Conservation (phyloP, 2,888 invertebrate genomes). For the Troides helena region DNA sequence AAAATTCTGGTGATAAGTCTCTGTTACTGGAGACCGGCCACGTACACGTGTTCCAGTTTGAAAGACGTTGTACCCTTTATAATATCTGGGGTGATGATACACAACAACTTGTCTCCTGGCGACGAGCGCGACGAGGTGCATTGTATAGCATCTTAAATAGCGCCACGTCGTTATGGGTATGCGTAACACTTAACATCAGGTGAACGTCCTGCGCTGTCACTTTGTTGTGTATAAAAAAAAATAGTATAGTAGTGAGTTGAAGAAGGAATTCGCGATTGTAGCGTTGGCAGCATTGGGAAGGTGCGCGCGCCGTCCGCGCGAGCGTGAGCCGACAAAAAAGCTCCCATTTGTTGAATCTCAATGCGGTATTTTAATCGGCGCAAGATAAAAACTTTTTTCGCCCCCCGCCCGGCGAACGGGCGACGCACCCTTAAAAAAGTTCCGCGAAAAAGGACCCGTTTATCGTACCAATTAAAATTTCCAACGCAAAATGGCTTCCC, state of each 20-base stretch:
- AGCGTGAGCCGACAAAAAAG: constrained; percentile 62
- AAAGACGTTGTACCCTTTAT: too few relatives aligned
- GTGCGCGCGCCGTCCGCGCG: constrained; percentile 47
- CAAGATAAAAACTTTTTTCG: constrained; percentile 57
- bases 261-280: constrained; percentile 38
- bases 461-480: constrained; percentile 76
- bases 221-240: not conserved
- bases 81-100: too few relatives aligned
- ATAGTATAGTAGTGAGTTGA: not conserved
- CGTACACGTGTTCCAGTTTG: too few relatives aligned
- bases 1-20: too few relatives aligned
- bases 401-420: constrained; percentile 36
- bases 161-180: too few relatives aligned
- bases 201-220: too few relatives aligned
- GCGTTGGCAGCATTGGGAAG: constrained; percentile 46
- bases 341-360: constrained; percentile 64
- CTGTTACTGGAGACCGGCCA: too few relatives aligned
- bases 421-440: constrained; percentile 49
- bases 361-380: constrained; percentile 60
- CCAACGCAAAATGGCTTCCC: constrained; percentile 70
- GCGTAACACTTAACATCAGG: too few relatives aligned
- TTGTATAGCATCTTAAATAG: too few relatives aligned
- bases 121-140: too few relatives aligned
- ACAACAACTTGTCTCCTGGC: too few relatives aligned
- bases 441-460: constrained; percentile 57